A percentile compares a stretch with the other conserved stretches of the same genome.
Conservation (phyloP, 2,113 vertebrate species). For the Corydoras sp. region DNA sequence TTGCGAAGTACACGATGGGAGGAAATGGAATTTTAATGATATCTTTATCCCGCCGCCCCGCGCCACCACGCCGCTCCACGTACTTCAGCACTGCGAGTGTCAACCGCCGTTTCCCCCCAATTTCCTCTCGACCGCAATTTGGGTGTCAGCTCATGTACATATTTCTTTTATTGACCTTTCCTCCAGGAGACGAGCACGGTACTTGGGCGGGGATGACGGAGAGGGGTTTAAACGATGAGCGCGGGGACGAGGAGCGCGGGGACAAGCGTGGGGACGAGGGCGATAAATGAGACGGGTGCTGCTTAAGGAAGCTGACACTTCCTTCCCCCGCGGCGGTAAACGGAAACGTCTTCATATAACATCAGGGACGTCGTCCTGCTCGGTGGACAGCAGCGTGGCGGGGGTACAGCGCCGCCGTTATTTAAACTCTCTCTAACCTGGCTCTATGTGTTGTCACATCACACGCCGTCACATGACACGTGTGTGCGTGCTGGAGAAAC, state of each 20-base stretch:
- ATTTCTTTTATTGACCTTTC: conserved; percentile 38
- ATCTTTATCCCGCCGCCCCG: conserved; percentile 8
- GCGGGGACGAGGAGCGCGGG: too few species aligned
- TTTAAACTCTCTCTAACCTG: neutral
- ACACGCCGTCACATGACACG: too few species aligned
- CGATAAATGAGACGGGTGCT: conserved; percentile 14
- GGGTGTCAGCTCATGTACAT: conserved; percentile 23
- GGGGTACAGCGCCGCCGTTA: neutral
- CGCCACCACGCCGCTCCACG: conserved; percentile 18
- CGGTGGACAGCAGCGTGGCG: too few species aligned
- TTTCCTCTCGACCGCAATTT: conserved; percentile 28
- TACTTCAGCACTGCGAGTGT: conserved; percentile 18
- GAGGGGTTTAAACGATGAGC: neutral
- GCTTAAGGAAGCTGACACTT: neutral
- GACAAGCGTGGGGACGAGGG: neutral
- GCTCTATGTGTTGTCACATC: too few species aligned
- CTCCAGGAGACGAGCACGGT: conserved; percentile 9
- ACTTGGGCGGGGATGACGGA: neutral
- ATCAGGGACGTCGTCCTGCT: neutral
- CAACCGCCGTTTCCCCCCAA: conserved; percentile 19
- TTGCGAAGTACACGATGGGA: conserved; percentile 44
- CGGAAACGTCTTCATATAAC: neutral
- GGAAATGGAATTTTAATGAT: conserved; percentile 52
- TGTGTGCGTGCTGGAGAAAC: too few species aligned
- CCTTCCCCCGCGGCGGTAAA: neutral